Evolutionary conservation across 2,888 invertebrate species (phyloP).

Genomic region (Megaustenia siamemsis): DNA sequence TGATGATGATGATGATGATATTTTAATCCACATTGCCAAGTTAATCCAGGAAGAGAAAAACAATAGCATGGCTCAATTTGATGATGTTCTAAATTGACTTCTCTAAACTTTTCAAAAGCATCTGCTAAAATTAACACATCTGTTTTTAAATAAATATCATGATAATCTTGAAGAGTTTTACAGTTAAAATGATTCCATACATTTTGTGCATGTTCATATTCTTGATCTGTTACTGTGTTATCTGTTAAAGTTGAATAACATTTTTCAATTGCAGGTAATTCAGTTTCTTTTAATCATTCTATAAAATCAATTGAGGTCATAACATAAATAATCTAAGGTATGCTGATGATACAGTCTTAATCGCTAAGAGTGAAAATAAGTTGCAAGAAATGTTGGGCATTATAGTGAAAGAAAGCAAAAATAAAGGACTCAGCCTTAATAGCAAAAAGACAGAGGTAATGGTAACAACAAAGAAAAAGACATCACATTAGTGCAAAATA

Average conservation of each 20-base stretch:
- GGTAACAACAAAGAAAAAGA: too few species aligned
- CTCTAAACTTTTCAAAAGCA: constrained; percentile 27
- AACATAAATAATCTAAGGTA: too few species aligned
- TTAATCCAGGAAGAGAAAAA: neutral
- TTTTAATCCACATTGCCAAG: neutral
- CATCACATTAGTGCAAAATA: too few species aligned
- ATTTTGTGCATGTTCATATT: constrained; percentile 21
- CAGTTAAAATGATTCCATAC: neutral
- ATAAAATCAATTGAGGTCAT: constrained; percentile 21
- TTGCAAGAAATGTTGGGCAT: too few species aligned
- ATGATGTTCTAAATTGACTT: neutral
- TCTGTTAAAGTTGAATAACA: constrained; percentile 1
- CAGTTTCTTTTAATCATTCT: constrained; percentile 10
- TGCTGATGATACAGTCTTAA: too few species aligned
- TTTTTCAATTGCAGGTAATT: constrained; percentile 18
- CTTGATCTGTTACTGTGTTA: neutral
- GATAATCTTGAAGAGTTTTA: constrained; percentile 27
- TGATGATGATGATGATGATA: too few species aligned
- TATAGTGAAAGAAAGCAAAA: too few species aligned
- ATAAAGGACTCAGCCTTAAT: too few species aligned
- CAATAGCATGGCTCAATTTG: constrained; percentile 3
- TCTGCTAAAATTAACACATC: constrained; percentile 26
- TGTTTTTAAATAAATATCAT: constrained; percentile 5
- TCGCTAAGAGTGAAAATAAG: too few species aligned
- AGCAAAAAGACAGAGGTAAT: too few species aligned